Conservation (phyloP, 2,113 vertebrate species). For the Rana temporaria region DNA sequence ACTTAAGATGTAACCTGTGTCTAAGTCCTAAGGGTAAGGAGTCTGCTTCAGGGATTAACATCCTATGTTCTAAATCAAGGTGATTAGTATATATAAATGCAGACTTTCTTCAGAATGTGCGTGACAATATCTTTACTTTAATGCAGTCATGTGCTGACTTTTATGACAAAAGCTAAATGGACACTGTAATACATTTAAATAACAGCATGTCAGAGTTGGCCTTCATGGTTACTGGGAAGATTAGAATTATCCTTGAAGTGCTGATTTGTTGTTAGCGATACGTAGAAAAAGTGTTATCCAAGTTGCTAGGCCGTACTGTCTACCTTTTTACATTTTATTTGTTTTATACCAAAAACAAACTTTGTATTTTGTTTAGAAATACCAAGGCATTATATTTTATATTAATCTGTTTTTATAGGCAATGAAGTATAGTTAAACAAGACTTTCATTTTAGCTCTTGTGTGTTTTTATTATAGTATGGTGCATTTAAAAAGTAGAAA, state of each 20-base stretch:
- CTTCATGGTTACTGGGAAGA: constrained; percentile 9
- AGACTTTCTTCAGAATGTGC: not conserved
- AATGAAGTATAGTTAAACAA: constrained; percentile 27
- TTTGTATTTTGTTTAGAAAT: not conserved
- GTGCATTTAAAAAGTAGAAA: no score
- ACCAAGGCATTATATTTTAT: not conserved
- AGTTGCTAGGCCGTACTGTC: not conserved
- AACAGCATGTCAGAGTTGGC: not conserved
- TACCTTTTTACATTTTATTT: not conserved
- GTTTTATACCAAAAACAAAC: constrained; percentile 9
- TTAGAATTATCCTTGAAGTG: not conserved
- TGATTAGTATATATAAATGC: no score
- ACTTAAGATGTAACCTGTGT: no score
- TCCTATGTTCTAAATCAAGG: no score
- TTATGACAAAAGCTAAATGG: not conserved
- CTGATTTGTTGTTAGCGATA: not conserved
- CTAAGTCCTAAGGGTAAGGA: no score
- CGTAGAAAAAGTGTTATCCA: not conserved
- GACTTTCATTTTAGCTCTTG: not conserved
- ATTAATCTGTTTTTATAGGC: not conserved
- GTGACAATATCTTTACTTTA: not conserved
- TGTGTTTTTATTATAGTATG: no score
- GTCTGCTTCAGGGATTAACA: no score
- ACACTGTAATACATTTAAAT: not conserved
- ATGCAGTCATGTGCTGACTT: not conserved